These are phyloP conservation scores for Hipposideros larvatus DNA, from an alignment of 2,797 vertebrate species.

Conservation along the genomic window DNA sequence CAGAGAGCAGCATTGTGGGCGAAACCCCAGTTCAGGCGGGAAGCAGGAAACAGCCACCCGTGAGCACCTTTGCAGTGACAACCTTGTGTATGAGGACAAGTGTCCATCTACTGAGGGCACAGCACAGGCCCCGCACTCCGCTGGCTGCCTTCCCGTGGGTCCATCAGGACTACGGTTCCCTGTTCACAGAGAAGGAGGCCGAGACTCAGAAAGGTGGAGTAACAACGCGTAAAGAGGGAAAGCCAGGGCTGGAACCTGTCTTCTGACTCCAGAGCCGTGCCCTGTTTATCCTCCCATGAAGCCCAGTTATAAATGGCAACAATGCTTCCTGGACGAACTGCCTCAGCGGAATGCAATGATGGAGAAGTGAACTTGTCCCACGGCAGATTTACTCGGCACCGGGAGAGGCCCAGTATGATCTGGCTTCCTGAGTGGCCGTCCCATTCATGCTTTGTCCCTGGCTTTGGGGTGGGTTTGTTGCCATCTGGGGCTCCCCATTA, in stretches of 20 bases:
- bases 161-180: too few species aligned
- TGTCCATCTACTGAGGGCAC: neutral
- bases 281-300: neutral
- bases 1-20: neutral
- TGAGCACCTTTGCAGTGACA: neutral
- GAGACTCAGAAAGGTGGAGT: neutral
- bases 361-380: neutral
- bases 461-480: neutral
- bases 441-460: accelerated
- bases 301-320: neutral
- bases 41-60: accelerated
- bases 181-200: neutral
- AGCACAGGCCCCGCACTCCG: accelerated
- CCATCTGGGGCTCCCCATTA: accelerated
- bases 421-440: too few species aligned
- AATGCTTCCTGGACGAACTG: neutral
- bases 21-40: neutral
- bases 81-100: neutral
- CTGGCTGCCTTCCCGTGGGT: neutral
- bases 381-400: accelerated
- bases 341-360: neutral
- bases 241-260: neutral
- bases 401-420: neutral
- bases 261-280: neutral
- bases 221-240: too few species aligned